Base-by-base conservation (phyloP, 2,797 vertebrate species). In the Argyrosomus regius region DNA sequence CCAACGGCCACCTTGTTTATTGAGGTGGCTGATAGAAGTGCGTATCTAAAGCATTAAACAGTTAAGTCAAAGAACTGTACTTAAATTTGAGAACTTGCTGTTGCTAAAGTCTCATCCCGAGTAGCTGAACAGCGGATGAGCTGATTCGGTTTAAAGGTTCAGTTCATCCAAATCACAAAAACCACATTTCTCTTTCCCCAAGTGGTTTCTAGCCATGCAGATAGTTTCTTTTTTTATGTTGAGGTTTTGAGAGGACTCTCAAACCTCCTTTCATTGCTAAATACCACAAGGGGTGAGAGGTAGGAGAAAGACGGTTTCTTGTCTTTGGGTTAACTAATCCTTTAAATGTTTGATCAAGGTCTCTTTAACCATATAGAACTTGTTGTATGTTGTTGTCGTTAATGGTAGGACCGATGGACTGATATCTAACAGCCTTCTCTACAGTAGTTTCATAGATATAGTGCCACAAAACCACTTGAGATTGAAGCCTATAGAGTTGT, bases 191-290 rank as follows among this genome's bases (percentile, higher is more conserved):
- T 70, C 12, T 49, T 59, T 24, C 7, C 56, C 28, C 31, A 26
- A 20, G 57, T 50, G 57, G 28, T 18, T 17, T 74, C 72, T 16
- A 46, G 20, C 13, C 20, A 64, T 46, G 17, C 57, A 72, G 14
- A 39, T 39, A 24, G 16, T 39, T 39, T 52, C 10, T 10, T 62
- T 26, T 48, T n/a, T 50, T 10, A 18, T 39, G 35, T 39, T 39
- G 18, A 46, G 24, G 52, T 57, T 63, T n/a, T 31, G 18, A 28
- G 39, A 39, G 8, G 35, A 39, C 35, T 28, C 24, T 56, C 28
- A 57, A 8, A 28, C 16, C 26, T 54, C 10, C 22, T 26, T 24
- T 22, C 5, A 54, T 13, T 5, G 5, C 10, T 54, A 31, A 0
- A 22, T 31, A 26, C 12, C 26, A 28, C 26, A 56, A 56, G 26